A percentile compares a stretch with the other conserved stretches of the same genome.
Conservation (phyloP, 2,888 invertebrate genomes). For the Polymixis flavicincta region DNA sequence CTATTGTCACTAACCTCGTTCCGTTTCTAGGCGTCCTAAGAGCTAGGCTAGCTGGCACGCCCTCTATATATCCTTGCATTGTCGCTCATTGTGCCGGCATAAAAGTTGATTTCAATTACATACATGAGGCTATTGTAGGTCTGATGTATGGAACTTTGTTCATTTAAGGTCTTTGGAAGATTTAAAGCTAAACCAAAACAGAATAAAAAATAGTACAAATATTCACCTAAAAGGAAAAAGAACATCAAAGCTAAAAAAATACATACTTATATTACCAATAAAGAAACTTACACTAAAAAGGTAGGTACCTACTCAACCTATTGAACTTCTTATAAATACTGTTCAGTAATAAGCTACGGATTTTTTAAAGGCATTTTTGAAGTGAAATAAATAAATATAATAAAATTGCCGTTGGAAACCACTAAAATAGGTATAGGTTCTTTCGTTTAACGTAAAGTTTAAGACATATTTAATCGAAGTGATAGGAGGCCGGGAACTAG, state of each 20-base stretch:
- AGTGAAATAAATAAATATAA: no score
- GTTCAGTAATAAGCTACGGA: no score
- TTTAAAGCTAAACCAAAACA: no score
- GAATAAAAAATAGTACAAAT: no score
- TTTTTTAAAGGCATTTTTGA: neutral
- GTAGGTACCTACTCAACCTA: no score
- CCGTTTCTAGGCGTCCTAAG: conserved; percentile 51
- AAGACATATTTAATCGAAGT: neutral
- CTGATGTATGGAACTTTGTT: neutral
- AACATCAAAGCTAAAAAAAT: no score
- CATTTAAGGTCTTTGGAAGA: no score
- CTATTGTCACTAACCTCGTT: conserved; percentile 56
- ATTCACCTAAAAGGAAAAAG: no score
- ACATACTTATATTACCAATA: no score
- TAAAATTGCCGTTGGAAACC: neutral
- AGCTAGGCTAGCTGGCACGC: conserved; percentile 59
- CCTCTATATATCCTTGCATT: conserved; percentile 56
- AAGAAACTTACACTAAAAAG: no score
- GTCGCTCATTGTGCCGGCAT: conserved; percentile 35
- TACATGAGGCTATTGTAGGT: neutral
- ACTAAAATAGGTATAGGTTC: neutral
- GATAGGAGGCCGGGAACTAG: no score
- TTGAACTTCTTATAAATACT: no score
- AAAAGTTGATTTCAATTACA: conserved; percentile 34
- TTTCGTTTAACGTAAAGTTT: neutral